phyloP scores from a whole-genome alignment of 2,113 vertebrate genomes.

The Apteryx mantelli region DNA sequence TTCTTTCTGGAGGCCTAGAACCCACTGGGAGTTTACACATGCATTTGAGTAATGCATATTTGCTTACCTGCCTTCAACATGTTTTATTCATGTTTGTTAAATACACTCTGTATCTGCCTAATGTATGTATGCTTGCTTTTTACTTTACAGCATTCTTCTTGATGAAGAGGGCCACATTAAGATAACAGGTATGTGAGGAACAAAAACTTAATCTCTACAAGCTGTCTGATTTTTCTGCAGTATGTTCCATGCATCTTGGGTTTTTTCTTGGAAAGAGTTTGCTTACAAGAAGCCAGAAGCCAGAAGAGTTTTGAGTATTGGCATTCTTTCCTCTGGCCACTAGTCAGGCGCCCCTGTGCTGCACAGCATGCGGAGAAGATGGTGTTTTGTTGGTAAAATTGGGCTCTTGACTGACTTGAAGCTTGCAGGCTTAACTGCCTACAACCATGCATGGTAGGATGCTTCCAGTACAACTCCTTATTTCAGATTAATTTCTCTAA shows the following conservation, averaged over 20 bases:
- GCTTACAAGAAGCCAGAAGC: not conserved
- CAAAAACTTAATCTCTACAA: not conserved
- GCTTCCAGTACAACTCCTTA: not conserved
- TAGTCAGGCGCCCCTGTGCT: fast-evolving
- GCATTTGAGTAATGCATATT: not conserved
- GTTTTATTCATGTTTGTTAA: not conserved
- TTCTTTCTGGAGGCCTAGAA: not conserved
- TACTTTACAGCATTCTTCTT: slow-evolving; percentile 88
- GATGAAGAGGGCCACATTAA: slow-evolving; percentile 98
- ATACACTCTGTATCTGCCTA: not conserved
- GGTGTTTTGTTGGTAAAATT: not conserved
- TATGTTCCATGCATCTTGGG: not conserved
- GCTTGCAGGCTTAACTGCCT: not conserved
- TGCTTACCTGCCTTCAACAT: not conserved
- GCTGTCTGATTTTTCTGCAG: not conserved
- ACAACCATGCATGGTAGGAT: not conserved
- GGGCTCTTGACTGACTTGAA: not conserved
- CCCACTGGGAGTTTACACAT: not conserved
- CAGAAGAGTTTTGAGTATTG: not conserved
- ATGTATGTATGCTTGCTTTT: not conserved
- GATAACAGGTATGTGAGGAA: slow-evolving; percentile 86
- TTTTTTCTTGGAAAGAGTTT: not conserved
- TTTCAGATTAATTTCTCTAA: not conserved
- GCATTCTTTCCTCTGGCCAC: not conserved
- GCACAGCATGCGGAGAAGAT: not conserved